A percentile compares a stretch with the other conserved stretches of the same genome.
These are phyloP conservation scores for Pangasius djambal DNA, from an alignment of 2,797 vertebrate species.

Conservation along the genomic window DNA sequence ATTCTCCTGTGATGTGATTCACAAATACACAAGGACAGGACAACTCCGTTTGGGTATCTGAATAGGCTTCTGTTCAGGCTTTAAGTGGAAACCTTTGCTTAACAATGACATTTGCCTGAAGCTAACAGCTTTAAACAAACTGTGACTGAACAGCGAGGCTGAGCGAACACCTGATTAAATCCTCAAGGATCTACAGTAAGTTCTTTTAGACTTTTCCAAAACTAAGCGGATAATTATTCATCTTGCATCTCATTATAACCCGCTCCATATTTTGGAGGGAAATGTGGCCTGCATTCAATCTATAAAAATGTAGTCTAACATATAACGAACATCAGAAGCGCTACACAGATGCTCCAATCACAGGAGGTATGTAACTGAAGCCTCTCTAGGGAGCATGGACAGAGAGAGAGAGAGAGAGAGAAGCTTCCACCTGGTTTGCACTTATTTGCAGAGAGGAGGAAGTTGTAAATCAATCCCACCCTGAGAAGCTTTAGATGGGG, in stretches of 20 bases:
- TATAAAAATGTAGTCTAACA: background rate
- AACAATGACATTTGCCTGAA: constrained; percentile 4
- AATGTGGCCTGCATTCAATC: background rate
- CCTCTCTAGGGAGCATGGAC: constrained; percentile 62
- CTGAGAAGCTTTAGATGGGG: constrained; percentile 63
- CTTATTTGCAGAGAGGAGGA: constrained; percentile 67
- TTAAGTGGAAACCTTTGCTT: constrained; percentile 15
- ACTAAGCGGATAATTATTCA: background rate
- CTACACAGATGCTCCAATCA: constrained; percentile 71
- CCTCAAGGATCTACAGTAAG: background rate
- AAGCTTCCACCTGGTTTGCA: constrained; percentile 66
- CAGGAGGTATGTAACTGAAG: constrained; percentile 63
- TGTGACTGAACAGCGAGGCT: background rate
- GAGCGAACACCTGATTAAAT: constrained; percentile 18
- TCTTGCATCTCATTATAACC: background rate
- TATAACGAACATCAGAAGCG: constrained; percentile 58
- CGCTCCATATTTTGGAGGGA: no score
- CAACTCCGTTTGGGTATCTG: background rate
- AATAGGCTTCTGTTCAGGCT: background rate
- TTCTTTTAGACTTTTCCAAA: background rate
- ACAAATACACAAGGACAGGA: background rate
- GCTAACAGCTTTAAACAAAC: constrained; percentile 15
- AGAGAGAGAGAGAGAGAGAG: constrained; percentile 54
- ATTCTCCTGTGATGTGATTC: background rate
- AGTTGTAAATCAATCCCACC: constrained; percentile 75